Percentiles rank a stretch among this genome's conserved stretches.
phyloP scores from a whole-genome alignment of 2,797 vertebrate species.

The Salarias fasciatus region DNA sequence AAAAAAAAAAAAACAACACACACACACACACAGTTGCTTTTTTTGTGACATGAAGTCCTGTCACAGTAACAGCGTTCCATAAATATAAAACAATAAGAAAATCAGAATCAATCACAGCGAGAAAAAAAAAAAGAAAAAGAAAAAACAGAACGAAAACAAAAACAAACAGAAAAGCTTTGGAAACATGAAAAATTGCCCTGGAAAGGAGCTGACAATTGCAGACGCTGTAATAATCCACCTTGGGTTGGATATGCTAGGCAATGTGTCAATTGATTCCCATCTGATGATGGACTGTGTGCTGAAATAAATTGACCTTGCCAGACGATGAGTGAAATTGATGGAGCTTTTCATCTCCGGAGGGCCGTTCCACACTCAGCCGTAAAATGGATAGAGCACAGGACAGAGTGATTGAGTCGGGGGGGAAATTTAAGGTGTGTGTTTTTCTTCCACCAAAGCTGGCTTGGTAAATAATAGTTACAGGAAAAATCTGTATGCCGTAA shows the following conservation, averaged over 20 bases:
- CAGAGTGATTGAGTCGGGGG: slow-evolving; percentile 65
- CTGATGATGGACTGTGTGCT: slow-evolving; percentile 82
- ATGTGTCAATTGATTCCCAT: slow-evolving; percentile 83
- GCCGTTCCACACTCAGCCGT: slow-evolving; percentile 70
- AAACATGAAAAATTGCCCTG: slow-evolving; percentile 56
- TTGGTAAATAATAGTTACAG: slow-evolving; percentile 75
- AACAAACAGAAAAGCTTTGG: slow-evolving; percentile 8
- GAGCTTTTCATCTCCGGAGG: slow-evolving; percentile 82
- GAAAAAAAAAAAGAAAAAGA: background rate
- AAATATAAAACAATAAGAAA: slow-evolving; percentile 42
- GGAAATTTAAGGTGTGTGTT: slow-evolving; percentile 64
- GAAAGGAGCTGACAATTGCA: slow-evolving; percentile 70
- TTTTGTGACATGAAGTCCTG: slow-evolving; percentile 42
- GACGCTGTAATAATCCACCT: slow-evolving; percentile 73
- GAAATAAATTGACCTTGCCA: slow-evolving; percentile 84
- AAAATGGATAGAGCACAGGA: slow-evolving; percentile 74
- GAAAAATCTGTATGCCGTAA: slow-evolving; percentile 57
- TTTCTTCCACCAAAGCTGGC: slow-evolving; percentile 64
- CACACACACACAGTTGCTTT: slow-evolving; percentile 24
- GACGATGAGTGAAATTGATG: slow-evolving; percentile 83
- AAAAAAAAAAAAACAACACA: slow-evolving; percentile 26
- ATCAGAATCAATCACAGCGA: slow-evolving; percentile 25
- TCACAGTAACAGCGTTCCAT: slow-evolving; percentile 45
- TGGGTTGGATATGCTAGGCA: slow-evolving; percentile 74
- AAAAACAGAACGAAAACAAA: no score